A percentile compares a stretch with the other conserved stretches of the same genome.
Conservation (phyloP, 2,113 vertebrate genomes). For the Neolamprologus ventralis region DNA sequence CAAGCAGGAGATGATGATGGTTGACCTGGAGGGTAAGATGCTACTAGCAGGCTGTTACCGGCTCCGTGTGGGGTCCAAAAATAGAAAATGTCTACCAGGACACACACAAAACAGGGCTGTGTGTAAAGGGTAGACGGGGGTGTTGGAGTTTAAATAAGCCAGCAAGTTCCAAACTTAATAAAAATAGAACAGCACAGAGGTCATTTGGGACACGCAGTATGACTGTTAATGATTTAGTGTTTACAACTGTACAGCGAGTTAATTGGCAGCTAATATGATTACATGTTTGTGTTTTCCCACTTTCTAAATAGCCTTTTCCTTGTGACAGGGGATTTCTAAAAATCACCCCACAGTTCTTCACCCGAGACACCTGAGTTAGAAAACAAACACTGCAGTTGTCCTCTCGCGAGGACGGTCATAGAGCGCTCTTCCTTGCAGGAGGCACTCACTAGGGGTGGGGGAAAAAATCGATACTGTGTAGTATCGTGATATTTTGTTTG, state of each 20-base stretch:
- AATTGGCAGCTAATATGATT: background rate
- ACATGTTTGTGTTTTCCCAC: background rate
- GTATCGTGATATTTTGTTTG: too few relatives aligned
- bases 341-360: too few relatives aligned
- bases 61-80: background rate
- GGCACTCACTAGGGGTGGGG: too few relatives aligned
- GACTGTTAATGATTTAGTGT: background rate
- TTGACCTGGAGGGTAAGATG: constrained; percentile 88
- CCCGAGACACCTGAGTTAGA: too few relatives aligned
- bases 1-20: constrained; percentile 98
- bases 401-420: too few relatives aligned
- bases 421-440: too few relatives aligned
- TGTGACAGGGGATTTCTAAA: background rate
- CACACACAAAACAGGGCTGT: background rate
- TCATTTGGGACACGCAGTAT: background rate
- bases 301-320: background rate
- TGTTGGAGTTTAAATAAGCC: background rate
- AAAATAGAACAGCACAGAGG: background rate
- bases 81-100: background rate
- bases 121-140: background rate
- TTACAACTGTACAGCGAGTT: background rate
- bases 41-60: background rate
- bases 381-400: too few relatives aligned
- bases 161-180: background rate
- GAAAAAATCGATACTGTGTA: too few relatives aligned